Evolutionary conservation across 2,888 invertebrate genomes (phyloP).

Genomic region (Pteria penguin): DNA sequence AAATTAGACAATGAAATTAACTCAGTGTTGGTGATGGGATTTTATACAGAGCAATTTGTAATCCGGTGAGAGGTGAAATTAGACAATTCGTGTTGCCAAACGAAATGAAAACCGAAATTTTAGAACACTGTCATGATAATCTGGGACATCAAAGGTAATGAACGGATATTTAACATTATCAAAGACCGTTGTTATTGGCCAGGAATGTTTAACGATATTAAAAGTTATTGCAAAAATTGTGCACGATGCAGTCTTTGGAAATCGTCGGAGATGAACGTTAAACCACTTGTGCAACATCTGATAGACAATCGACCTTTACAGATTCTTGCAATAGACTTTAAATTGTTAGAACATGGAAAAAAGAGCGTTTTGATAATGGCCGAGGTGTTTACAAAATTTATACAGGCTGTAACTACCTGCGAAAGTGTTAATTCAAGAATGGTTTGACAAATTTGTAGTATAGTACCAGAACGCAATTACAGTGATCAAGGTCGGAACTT

Average conservation of each 20-base stretch:
- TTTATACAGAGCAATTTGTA: too few relatives aligned
- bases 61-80: background rate
- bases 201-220: background rate
- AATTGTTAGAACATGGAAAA: too few relatives aligned
- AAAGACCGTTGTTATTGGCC: constrained; percentile 4
- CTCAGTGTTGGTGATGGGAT: too few relatives aligned
- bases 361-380: too few relatives aligned
- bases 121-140: background rate
- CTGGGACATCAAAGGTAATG: background rate
- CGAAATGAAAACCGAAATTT: background rate
- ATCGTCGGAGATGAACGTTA: background rate
- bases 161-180: background rate
- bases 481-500: too few relatives aligned
- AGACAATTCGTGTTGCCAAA: background rate
- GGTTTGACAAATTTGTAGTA: too few relatives aligned
- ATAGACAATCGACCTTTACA: background rate
- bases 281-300: background rate
- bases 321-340: background rate
- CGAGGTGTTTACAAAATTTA: too few relatives aligned
- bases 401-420: too few relatives aligned
- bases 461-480: too few relatives aligned
- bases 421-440: too few relatives aligned
- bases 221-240: constrained; percentile 5
- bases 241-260: background rate
- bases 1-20: too few relatives aligned